These are phyloP conservation scores for Cryptocephalus primarius DNA, from an alignment of 2,888 invertebrate species.

Conservation along the genomic window DNA sequence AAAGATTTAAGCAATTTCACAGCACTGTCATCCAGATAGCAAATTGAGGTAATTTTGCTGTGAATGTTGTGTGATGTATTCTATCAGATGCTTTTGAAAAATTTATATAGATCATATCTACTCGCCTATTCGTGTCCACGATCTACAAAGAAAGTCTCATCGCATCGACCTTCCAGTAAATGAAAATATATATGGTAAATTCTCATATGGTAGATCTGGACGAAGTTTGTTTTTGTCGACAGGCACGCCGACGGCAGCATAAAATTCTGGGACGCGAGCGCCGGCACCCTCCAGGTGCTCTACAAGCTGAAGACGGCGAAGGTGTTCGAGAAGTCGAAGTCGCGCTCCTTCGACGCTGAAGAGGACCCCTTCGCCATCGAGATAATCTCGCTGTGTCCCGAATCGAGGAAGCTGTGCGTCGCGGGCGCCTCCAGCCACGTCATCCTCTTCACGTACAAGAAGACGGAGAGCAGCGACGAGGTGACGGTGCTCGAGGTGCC, in stretches of 20 bases:
- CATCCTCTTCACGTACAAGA: constrained; percentile 90
- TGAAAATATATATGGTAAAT: no score
- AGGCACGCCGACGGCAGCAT: constrained; percentile 97
- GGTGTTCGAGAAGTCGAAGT: constrained; percentile 66
- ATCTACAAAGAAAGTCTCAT: no score
- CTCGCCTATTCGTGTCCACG: no score
- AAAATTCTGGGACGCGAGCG: constrained; percentile 98
- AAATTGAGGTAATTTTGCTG: no score
- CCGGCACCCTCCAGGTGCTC: constrained; percentile 88
- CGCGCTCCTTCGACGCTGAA: constrained; percentile 53
- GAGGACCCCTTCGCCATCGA: constrained; percentile 88
- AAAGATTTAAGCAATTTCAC: no score
- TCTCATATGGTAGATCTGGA: no score
- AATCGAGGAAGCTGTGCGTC: constrained; percentile 80
- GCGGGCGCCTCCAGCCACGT: constrained; percentile 91
- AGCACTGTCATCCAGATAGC: no score
- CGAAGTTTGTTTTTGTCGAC: background rate
- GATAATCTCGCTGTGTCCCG: constrained; percentile 83
- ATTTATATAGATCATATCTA: no score
- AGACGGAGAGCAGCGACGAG: constrained; percentile 76
- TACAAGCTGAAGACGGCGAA: constrained; percentile 97
- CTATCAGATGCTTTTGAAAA: no score
- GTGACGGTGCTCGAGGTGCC: constrained; percentile 63
- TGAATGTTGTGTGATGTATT: no score
- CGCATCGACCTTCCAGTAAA: no score